Conservation (phyloP, 1,140 invertebrate species). For the Brachionus calyciflorus region DNA sequence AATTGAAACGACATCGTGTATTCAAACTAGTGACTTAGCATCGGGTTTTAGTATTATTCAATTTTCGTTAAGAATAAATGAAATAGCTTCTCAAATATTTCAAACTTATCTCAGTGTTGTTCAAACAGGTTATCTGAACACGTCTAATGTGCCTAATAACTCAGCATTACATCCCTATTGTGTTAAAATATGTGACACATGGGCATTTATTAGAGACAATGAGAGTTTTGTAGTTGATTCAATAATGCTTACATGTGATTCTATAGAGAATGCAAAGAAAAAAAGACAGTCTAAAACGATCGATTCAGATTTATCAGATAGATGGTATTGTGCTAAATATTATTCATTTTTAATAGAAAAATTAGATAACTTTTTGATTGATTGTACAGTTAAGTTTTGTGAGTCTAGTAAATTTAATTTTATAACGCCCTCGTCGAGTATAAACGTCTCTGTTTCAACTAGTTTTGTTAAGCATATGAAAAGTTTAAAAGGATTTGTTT, state of each 20-base stretch:
- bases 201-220: neutral
- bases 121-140: slow-evolving; percentile 12
- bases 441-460: neutral
- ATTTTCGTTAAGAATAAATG: slow-evolving; percentile 21
- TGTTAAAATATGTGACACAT: slow-evolving; percentile 27
- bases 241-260: neutral
- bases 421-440: neutral
- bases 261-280: neutral
- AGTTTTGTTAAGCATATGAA: slow-evolving; percentile 21
- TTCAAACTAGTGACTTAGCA: slow-evolving; percentile 18
- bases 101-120: neutral
- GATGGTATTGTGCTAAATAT: slow-evolving; percentile 20
- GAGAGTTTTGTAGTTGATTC: neutral
- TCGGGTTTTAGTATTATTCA: slow-evolving; percentile 3
- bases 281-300: neutral
- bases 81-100: slow-evolving; percentile 26
- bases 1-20: neutral
- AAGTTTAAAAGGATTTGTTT: slow-evolving; percentile 4
- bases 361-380: slow-evolving; percentile 23
- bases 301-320: neutral
- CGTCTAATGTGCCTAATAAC: neutral
- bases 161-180: neutral
- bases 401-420: neutral
- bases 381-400: neutral
- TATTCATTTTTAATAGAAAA: slow-evolving; percentile 25